Evolutionary conservation across 2,113 vertebrate species (phyloP), one percentile per base, ranked within the genome.

Genomic region (Gymnarchus niloticus): DNA sequence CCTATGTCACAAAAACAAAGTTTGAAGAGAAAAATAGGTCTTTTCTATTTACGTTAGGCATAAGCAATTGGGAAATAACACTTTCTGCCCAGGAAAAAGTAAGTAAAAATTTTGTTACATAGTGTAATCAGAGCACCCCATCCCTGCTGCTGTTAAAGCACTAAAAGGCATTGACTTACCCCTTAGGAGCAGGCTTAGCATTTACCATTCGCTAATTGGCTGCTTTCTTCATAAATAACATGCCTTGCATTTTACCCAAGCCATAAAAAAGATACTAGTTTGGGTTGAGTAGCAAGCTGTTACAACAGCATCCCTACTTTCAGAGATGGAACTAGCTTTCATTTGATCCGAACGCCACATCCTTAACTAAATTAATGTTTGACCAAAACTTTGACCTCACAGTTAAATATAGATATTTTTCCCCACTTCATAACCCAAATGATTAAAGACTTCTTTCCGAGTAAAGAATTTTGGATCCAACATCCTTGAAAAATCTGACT

Each of bases 341-440:
- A 87, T 41, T 85, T 73, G 83, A 83, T 85, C 87, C 33, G 87
- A 76, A 85, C 86, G 90, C 90, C 90, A 84, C 41, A 89, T 87
- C 88, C n/a, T 82, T 82, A 82, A 82, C n/a, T 56, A 54, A 52
- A 28, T 82, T 52, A n/a, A 49, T 51, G 33, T 82, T 51, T 54
- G 51, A 23, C n/a, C 49, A 54, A 33, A 54, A 82, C 17, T 7
- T 51, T 46, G 76, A 37, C 76, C 44, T 78, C 76, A 78, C 8
- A 78, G 44, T 51, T 82, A n/a, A 54, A 33, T 51, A 17, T 19
- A 17, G 65, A 73, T 33, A 6, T 7, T 54, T 25, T 54, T 82
- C 48, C 56, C 25, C 25, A 54, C 51, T 54, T 54, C 80, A 82
- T 14, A 28, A 54, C 51, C 23, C 80, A 82, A 82, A 54, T 4